These are phyloP conservation scores for Pteromalus puparum DNA, from an alignment of 1,140 invertebrate genomes.

Conservation along the genomic window DNA sequence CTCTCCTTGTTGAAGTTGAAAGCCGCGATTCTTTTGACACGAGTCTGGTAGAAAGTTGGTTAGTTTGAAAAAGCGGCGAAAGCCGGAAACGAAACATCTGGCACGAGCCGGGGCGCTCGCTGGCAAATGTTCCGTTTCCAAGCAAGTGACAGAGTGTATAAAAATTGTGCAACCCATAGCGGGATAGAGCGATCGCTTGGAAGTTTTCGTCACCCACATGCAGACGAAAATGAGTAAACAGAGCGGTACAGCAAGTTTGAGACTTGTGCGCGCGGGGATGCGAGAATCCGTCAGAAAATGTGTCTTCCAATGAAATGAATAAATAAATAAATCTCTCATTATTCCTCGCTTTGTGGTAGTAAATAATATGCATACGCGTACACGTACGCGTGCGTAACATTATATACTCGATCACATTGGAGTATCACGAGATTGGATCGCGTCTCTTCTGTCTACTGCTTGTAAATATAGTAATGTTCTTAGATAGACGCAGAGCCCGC, in stretches of 20 bases:
- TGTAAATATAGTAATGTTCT: constrained; percentile 70
- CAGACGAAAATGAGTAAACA: constrained; percentile 49
- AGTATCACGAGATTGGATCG: background rate
- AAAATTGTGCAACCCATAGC: no score
- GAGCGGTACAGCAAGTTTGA: constrained; percentile 47
- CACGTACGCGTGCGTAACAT: no score
- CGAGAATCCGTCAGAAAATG: constrained; percentile 84
- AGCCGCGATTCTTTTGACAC: background rate
- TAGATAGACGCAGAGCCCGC: background rate
- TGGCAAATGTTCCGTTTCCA: no score
- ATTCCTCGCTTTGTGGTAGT: background rate
- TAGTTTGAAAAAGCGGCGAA: background rate
- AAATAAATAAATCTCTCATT: constrained; percentile 34
- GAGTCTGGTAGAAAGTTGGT: background rate
- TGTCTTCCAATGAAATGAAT: constrained; percentile 86
- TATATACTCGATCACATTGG: no score
- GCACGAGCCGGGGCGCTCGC: no score
- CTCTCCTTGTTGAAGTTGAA: constrained; percentile 58
- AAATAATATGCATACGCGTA: background rate
- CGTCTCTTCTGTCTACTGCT: constrained; percentile 62
- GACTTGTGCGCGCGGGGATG: constrained; percentile 28
- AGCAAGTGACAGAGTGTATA: no score
- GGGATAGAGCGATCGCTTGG: background rate
- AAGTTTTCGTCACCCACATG: constrained; percentile 73
- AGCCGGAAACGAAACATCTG: background rate